Conservation (phyloP, 2,888 invertebrate genomes). For the Agapetus fuscipes region DNA sequence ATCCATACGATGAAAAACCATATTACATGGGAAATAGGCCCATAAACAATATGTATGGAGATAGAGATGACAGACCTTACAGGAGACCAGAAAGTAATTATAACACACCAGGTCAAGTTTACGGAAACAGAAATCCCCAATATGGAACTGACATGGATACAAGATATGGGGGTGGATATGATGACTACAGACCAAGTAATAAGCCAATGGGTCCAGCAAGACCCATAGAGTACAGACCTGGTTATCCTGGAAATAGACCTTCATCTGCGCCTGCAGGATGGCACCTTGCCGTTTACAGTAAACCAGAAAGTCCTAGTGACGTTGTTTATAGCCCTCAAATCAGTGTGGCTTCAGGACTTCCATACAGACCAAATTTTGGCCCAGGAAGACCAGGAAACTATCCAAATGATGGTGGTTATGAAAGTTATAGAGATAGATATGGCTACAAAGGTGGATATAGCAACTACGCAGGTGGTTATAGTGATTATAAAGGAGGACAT, state of each 20-base stretch:
- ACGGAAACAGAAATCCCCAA: slow-evolving; percentile 5
- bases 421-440: too few species aligned
- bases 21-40: slow-evolving; percentile 1
- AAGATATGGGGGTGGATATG: slow-evolving; percentile 7
- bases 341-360: not conserved
- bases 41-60: not conserved
- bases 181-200: slow-evolving; percentile 10
- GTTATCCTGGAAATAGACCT: too few species aligned
- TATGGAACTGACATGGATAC: not conserved
- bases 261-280: not conserved
- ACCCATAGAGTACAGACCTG: too few species aligned
- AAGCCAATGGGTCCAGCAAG: slow-evolving; percentile 12
- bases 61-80: slow-evolving; percentile 4
- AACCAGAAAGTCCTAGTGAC: not conserved
- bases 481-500: too few species aligned
- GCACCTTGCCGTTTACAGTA: not conserved
- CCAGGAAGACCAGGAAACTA: slow-evolving; percentile 1
- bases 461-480: too few species aligned
- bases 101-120: slow-evolving; percentile 2
- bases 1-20: slow-evolving; percentile 16
- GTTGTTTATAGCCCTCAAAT: not conserved
- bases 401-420: not conserved
- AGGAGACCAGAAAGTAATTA: slow-evolving; percentile 8
- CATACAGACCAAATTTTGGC: not conserved
- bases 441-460: too few species aligned